These are phyloP conservation scores for Oncorhynchus keta DNA, from an alignment of 2,113 vertebrate genomes.

Conservation along the genomic window DNA sequence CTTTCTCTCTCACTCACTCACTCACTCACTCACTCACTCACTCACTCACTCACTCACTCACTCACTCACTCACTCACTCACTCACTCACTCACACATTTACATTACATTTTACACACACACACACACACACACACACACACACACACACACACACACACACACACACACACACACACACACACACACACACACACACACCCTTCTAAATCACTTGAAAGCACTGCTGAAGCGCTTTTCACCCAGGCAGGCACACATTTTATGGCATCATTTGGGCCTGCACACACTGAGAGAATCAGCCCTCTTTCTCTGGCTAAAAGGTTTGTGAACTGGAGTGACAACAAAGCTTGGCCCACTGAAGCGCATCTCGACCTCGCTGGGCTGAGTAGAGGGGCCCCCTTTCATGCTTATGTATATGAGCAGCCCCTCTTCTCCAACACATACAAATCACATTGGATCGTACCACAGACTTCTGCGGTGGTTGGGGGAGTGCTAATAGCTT, in stretches of 20 bases:
- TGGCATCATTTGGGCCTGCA: conserved; percentile 66
- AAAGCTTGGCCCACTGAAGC: conserved; percentile 67
- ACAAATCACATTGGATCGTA: conserved; percentile 72
- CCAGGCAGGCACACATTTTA: conserved; percentile 65
- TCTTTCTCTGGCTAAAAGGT: conserved; percentile 55
- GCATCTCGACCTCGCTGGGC: conserved; percentile 59
- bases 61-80: conserved; percentile 43
- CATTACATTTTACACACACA: no score
- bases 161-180: conserved; percentile 32
- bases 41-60: conserved; percentile 7
- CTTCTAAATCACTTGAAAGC: conserved; percentile 73
- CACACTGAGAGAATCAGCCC: conserved; percentile 59
- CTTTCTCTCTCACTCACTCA: not conserved
- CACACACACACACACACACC: conserved; percentile 12
- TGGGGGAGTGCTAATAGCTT: not conserved
- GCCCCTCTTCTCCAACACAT: conserved; percentile 74
- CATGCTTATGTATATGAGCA: conserved; percentile 76
- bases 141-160: conserved; percentile 17
- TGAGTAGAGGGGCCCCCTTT: conserved; percentile 73
- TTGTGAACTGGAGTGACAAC: conserved; percentile 60
- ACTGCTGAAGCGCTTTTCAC: conserved; percentile 61
- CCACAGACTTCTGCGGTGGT: conserved; percentile 45
- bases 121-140: conserved; percentile 5
- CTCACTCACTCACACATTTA: no score
- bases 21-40: conserved; percentile 6